Base-by-base conservation (phyloP, 2,797 vertebrate species). In the Avahi laniger region DNA sequence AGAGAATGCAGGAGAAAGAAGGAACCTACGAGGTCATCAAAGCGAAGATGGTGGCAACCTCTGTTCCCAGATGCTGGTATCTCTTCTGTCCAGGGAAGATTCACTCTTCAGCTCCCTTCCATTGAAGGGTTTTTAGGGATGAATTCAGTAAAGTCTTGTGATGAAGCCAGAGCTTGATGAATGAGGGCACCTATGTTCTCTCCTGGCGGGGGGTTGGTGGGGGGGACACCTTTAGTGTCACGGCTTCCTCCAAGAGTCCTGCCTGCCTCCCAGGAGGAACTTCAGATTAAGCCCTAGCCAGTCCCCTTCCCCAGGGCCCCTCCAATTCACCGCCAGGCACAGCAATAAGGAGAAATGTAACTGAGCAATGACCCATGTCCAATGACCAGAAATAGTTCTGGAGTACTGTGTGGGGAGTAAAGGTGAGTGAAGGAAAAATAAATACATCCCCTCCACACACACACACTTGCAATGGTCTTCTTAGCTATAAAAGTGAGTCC, bases 191-290 rank as follows among this genome's bases (percentile, higher is more conserved):
- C 41, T n/a, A 18, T 4, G 9, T 57, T 30, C 5, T 69, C 43
- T n/a, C 28, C 18, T 24, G 10, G 2, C 3, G 28, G n/a, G 26
- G 30, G 20, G 7, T 1, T 1, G 43, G 7, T 0, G 52, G 52
- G 2, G 5, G 41, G n/a, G 26, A 13, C 0, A 2, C 35, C n/a
- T 20, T 75, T 28, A 69, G 59, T 30, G 59, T 35, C 73, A 14
- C 35, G 30, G 3, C 75, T n/a, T 43, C 35, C 48, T 69, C 73
- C 5, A 43, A 24, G 41, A 79, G 12, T 14, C 50, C 54, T 89
- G 52, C 35, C 24, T 67, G 5, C 14, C 4, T 73, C 38, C 63
- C 72, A 79, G 15, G 28, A 38, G 33, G 15, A 10, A 43, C n/a
- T 63, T 65, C 52, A 92, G 78, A 48, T 43, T 30, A 65, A 70